Evolutionary conservation across 2,797 vertebrate species (phyloP).

Genomic region (Heliangelus exortis): DNA sequence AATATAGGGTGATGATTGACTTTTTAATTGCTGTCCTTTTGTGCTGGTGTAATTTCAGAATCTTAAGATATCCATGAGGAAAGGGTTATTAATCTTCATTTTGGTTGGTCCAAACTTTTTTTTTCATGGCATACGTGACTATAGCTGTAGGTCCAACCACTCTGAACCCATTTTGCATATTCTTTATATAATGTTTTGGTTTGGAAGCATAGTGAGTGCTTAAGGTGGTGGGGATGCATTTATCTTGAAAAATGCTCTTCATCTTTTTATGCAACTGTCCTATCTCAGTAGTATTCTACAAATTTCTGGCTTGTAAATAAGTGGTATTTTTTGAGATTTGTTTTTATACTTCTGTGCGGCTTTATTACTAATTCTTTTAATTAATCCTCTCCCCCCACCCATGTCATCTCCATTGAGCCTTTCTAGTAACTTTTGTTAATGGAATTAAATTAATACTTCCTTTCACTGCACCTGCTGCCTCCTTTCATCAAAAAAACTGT

Average conservation of each 20-base stretch:
- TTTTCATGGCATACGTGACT: background rate
- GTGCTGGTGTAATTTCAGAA: background rate
- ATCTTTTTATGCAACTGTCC: background rate
- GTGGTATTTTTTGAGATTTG: background rate
- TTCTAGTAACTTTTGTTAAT: background rate
- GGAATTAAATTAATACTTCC: background rate
- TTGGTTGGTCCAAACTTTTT: background rate
- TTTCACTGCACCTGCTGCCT: background rate
- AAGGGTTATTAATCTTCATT: background rate
- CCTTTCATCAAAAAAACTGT: background rate
- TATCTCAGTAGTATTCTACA: background rate
- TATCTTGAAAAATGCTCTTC: background rate
- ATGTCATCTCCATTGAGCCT: background rate
- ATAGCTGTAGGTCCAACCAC: background rate
- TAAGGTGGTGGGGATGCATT: background rate
- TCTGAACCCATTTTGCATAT: background rate
- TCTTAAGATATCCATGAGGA: background rate
- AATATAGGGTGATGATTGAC: background rate
- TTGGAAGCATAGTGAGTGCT: background rate
- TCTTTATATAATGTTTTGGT: background rate
- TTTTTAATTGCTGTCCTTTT: background rate
- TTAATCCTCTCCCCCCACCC: background rate
- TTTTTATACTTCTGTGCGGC: background rate
- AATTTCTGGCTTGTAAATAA: background rate
- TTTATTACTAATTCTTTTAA: background rate